phyloP scores from a whole-genome alignment of 1,140 invertebrate genomes.

The Drosophila asahinai region DNA sequence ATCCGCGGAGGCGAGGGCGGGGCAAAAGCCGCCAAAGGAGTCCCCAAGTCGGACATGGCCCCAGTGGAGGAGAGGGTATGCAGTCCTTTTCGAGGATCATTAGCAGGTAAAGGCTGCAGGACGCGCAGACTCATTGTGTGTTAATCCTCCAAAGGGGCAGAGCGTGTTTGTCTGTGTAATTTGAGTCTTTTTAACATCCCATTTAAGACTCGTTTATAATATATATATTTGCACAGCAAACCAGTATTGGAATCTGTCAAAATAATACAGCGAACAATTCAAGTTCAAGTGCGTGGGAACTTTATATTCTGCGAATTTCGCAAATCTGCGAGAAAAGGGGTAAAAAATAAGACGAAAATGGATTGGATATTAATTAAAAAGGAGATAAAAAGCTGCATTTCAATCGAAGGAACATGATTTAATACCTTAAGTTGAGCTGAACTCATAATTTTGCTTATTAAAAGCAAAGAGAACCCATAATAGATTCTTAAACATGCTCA shows the following conservation, averaged over 20 bases:
- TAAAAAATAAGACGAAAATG: background rate
- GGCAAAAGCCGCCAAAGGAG: conserved; percentile 38
- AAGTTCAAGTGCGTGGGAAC: conserved; percentile 81
- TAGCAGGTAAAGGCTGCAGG: conserved; percentile 68
- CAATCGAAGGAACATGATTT: background rate
- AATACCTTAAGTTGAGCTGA: no score
- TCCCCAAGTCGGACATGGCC: conserved; percentile 56
- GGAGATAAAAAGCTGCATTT: background rate
- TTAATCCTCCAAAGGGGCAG: conserved; percentile 4
- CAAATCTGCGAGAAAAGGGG: background rate
- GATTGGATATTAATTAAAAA: background rate
- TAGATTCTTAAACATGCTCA: background rate
- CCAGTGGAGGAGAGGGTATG: conserved; percentile 57
- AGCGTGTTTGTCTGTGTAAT: conserved; percentile 61
- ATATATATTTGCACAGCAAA: conserved; percentile 12
- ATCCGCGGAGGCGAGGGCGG: conserved; percentile 16
- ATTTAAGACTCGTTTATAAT: conserved; percentile 11
- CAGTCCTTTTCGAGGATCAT: conserved; percentile 47
- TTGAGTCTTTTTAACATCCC: conserved; percentile 59
- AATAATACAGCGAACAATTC: conserved; percentile 64
- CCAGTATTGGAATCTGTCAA: conserved; percentile 62
- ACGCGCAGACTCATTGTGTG: conserved; percentile 50
- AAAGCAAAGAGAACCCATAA: background rate
- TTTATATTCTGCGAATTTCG: conserved; percentile 67
- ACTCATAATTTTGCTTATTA: background rate